These are phyloP conservation scores for Thunnus albacares DNA, from an alignment of 2,797 vertebrate genomes.

Conservation along the genomic window DNA sequence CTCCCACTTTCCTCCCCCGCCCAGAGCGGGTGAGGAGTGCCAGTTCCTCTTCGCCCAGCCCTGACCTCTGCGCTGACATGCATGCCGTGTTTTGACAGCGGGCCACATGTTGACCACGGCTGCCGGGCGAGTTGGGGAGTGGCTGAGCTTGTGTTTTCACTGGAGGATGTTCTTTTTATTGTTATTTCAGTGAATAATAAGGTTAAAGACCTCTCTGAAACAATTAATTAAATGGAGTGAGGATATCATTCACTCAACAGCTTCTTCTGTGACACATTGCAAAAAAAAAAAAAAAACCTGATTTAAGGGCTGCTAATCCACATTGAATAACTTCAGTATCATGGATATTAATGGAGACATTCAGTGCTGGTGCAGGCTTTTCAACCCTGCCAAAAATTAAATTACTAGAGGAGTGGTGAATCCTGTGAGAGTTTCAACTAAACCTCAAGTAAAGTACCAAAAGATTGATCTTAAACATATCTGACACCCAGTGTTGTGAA, in stretches of 20 bases:
- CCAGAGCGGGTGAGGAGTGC: slow-evolving; percentile 67
- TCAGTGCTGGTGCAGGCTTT: slow-evolving; percentile 29
- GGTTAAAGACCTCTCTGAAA: slow-evolving; percentile 37
- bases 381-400: slow-evolving; percentile 19
- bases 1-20: slow-evolving; percentile 62
- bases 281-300: not conserved
- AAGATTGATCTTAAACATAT: not conserved
- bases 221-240: slow-evolving; percentile 44
- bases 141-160: slow-evolving; percentile 59
- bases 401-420: slow-evolving; percentile 6
- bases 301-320: slow-evolving; percentile 31
- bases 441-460: not conserved
- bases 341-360: slow-evolving; percentile 44
- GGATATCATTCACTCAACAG: slow-evolving; percentile 35
- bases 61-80: slow-evolving; percentile 70
- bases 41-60: slow-evolving; percentile 75
- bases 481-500: not conserved
- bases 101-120: slow-evolving; percentile 65
- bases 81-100: slow-evolving; percentile 72
- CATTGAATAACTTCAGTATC: slow-evolving; percentile 26
- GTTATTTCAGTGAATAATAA: slow-evolving; percentile 62
- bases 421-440: slow-evolving; percentile 1
- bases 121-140: slow-evolving; percentile 53
- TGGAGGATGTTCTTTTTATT: slow-evolving; percentile 44
- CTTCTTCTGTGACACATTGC: slow-evolving; percentile 1